Percentiles rank a stretch among this genome's conserved stretches.
phyloP scores from a whole-genome alignment of 1,140 invertebrate genomes.

The Melitaea cinxia region DNA sequence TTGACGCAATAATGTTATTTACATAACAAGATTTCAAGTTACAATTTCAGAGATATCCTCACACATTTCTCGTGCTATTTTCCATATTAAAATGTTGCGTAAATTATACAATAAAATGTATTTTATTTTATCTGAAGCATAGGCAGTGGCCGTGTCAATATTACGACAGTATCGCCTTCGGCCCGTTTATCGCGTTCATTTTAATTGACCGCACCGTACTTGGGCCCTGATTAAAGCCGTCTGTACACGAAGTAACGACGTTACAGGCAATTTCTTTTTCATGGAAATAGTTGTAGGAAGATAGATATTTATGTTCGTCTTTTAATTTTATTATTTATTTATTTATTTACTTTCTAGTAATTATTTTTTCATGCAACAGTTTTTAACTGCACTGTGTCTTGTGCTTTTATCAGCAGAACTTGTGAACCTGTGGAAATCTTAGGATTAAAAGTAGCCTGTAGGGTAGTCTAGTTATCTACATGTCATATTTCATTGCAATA shows the following conservation, averaged over 20 bases:
- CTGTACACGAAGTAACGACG: background rate
- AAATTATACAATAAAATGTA: constrained; percentile 16
- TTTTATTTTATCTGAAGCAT: constrained; percentile 23
- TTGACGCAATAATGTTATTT: no score
- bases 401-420: no score
- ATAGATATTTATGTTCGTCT: no score
- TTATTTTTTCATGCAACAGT: no score
- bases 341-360: no score
- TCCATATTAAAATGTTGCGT: background rate
- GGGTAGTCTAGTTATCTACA: no score
- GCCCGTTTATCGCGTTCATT: constrained; percentile 26
- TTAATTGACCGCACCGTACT: constrained; percentile 27
- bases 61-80: background rate
- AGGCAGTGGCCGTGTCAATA: constrained; percentile 27
- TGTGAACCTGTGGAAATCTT: no score
- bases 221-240: constrained; percentile 11
- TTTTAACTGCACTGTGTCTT: no score
- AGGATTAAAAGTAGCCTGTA: no score
- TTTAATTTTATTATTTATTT: no score
- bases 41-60: background rate
- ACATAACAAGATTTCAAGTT: background rate
- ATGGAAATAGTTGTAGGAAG: no score
- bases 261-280: background rate
- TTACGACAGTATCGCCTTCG: constrained; percentile 35
- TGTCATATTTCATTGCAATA: no score